Evolutionary conservation across 2,888 invertebrate genomes (phyloP).

Genomic region (Drosophila dives): DNA sequence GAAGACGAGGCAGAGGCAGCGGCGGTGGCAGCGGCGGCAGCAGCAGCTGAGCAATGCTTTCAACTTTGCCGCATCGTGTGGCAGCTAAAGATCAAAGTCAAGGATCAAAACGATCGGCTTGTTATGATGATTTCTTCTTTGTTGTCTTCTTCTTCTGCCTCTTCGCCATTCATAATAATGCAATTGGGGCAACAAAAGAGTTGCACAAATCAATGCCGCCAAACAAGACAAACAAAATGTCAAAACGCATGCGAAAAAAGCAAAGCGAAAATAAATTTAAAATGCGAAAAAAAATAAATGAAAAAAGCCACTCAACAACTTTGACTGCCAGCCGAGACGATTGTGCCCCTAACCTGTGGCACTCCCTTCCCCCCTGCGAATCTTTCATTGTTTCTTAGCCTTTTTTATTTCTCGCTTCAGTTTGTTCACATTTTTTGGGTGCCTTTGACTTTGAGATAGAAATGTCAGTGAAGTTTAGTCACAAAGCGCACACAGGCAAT

Average conservation of each 20-base stretch:
- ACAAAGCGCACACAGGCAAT: slow-evolving; percentile 15
- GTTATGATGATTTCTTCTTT: slow-evolving; percentile 73
- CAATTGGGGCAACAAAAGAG: slow-evolving; percentile 65
- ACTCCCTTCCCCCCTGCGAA: too few species aligned
- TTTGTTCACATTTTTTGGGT: slow-evolving; percentile 22
- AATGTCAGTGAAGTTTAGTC: slow-evolving; percentile 44
- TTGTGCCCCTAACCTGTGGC: slow-evolving; percentile 2
- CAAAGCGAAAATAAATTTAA: slow-evolving; percentile 39
- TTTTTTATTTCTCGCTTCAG: slow-evolving; percentile 20
- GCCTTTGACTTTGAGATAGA: slow-evolving; percentile 36
- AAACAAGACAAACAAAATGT: slow-evolving; percentile 58
- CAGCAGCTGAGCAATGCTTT: slow-evolving; percentile 62
- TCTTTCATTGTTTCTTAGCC: slow-evolving; percentile 30
- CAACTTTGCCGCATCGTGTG: slow-evolving; percentile 71
- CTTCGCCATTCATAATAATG: slow-evolving; percentile 72
- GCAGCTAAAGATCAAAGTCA: slow-evolving; percentile 80
- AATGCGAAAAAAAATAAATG: slow-evolving; percentile 23
- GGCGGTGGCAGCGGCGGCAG: slow-evolving; percentile 13
- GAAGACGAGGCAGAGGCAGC: not conserved
- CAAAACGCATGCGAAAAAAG: slow-evolving; percentile 56
- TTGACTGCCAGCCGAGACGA: slow-evolving; percentile 45
- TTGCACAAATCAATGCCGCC: slow-evolving; percentile 73
- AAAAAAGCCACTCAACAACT: slow-evolving; percentile 44
- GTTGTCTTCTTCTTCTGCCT: not conserved
- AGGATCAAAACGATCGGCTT: slow-evolving; percentile 75